phyloP scores from a whole-genome alignment of 2,113 vertebrate genomes.

The Rana temporaria region DNA sequence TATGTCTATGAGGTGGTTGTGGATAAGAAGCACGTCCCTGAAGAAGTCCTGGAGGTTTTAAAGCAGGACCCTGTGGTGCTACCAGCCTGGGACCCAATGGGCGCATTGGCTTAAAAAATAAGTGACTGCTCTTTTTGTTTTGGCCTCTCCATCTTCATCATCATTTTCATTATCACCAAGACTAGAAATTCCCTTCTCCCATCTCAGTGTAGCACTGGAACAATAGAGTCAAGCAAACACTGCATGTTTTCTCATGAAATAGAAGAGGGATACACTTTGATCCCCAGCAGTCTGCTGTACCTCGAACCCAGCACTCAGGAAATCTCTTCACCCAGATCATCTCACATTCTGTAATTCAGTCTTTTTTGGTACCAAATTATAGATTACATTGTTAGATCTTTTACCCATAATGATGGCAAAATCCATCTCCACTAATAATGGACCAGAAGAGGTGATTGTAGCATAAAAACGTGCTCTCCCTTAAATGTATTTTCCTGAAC shows the following conservation, averaged over 20 bases:
- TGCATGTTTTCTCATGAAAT: conserved; percentile 32
- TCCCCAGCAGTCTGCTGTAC: neutral
- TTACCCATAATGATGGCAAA: neutral
- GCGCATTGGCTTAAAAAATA: conserved; percentile 84
- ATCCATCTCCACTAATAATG: neutral
- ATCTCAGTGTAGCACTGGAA: conserved; percentile 16
- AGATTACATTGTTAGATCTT: neutral
- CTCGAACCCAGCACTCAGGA: conserved; percentile 26
- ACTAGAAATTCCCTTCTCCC: conserved; percentile 24
- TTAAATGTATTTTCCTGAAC: too few relatives aligned
- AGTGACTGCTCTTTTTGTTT: neutral
- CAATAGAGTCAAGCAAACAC: conserved; percentile 20
- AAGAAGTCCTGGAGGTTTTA: conserved; percentile 86
- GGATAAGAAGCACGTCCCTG: conserved; percentile 84
- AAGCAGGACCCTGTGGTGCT: conserved; percentile 86
- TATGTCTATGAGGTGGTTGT: conserved; percentile 97
- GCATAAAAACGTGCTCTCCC: too few relatives aligned
- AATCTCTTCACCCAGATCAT: conserved; percentile 15
- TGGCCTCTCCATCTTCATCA: neutral
- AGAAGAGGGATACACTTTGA: neutral
- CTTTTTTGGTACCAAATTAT: neutral
- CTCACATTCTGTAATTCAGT: neutral
- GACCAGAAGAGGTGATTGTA: too few relatives aligned
- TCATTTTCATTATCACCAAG: neutral
- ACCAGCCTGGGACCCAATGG: conserved; percentile 98